Base-by-base conservation (phyloP, 2,797 vertebrate species). In the Paratrypauchen microcephalus region DNA sequence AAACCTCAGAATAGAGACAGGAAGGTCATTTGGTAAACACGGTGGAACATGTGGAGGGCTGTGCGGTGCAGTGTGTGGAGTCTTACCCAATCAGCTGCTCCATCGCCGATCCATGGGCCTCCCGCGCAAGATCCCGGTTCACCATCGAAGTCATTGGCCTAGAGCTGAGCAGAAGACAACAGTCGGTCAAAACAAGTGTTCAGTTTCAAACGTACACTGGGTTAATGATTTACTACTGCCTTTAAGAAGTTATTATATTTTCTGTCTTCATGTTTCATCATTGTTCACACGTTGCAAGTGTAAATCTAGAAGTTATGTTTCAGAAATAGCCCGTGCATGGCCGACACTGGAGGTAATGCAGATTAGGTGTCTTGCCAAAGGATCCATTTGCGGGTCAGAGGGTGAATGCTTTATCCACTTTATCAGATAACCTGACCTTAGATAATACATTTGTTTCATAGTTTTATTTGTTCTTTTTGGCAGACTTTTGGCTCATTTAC, bases 11-110 rank as follows among this genome's bases (percentile, higher is more conserved):
- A 90, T 88, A 89, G 81, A 86, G 81, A 50, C 86, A 86, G 89
- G 89, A 91, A 79, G 80, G 82, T 65, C 68, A 82, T 83, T 83
- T 82, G 71, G 71, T 75, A 83, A 82, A 88, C 78, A 87, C 83
- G 83, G 86, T 83, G 78, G 79, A 83, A 75, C 78, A 73, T 32
- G 73, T 69, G 50, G 41, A 76, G 68, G 77, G 65, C 63, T 52
- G 58, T 73, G 56, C 58, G 58, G 41, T 45, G 13, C 15, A 13
- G 41, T 62, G 71, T 69, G 68, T 66, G 16, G 47, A 5, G 65
- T 73, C 92, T 91, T 89, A 93, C 92, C 83, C 91, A 68, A 89
- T 63, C 69, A 92, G 85, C 30, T 90, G 86, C 62, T 91, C 92
- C 92, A 92, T 93, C 79, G 79, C 89, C 82, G 86, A 70, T 78